These are phyloP conservation scores for Thecocarcelia acutangulata DNA, from an alignment of 2,888 invertebrate species.

Conservation along the genomic window DNA sequence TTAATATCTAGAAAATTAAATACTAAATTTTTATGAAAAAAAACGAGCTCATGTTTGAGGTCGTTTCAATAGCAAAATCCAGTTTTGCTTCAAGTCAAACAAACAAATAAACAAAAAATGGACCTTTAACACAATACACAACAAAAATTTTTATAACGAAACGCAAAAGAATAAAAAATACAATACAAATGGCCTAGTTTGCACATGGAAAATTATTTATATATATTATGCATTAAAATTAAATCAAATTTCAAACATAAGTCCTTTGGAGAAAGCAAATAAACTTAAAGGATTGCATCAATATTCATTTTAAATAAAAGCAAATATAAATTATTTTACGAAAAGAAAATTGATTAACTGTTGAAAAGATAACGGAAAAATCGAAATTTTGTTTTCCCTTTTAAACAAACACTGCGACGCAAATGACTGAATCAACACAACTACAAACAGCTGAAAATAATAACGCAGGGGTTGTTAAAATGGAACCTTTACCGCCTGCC, in stretches of 20 bases:
- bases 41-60: slow-evolving; percentile 31
- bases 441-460: slow-evolving; percentile 81
- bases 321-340: background rate
- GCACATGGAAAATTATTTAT: slow-evolving; percentile 60
- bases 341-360: slow-evolving; percentile 22
- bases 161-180: slow-evolving; percentile 18
- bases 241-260: slow-evolving; percentile 34
- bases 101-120: slow-evolving; percentile 38
- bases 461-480: slow-evolving; percentile 81
- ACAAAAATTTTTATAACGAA: slow-evolving; percentile 13
- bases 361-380: slow-evolving; percentile 13
- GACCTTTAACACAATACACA: slow-evolving; percentile 42
- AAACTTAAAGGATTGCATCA: slow-evolving; percentile 38
- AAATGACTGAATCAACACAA: slow-evolving; percentile 82
- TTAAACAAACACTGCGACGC: slow-evolving; percentile 63
- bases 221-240: slow-evolving; percentile 38
- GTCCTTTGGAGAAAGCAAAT: slow-evolving; percentile 12
- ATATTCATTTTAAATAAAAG: no score
- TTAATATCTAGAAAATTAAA: slow-evolving; percentile 52
- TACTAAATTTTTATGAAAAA: slow-evolving; percentile 2
- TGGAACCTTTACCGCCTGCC: slow-evolving; percentile 82
- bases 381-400: slow-evolving; percentile 40
- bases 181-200: slow-evolving; percentile 60
- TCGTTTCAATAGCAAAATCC: slow-evolving; percentile 19
- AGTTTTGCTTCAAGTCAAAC: background rate